Percentiles rank a stretch among this genome's conserved stretches.
These are phyloP conservation scores for Euclidia mi DNA, from an alignment of 2,888 invertebrate genomes.

Conservation along the genomic window DNA sequence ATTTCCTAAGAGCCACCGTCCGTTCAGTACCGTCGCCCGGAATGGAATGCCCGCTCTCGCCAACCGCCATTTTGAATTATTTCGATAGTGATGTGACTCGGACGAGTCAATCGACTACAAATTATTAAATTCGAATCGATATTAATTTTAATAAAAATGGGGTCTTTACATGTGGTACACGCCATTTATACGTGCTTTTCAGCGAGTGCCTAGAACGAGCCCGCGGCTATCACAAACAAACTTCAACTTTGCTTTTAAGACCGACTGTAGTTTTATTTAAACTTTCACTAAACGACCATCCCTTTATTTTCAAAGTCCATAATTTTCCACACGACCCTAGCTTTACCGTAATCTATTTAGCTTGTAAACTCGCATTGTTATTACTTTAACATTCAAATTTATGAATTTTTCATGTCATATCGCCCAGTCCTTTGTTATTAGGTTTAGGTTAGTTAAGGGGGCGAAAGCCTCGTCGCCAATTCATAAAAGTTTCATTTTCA, in stretches of 20 bases:
- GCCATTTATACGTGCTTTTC: constrained; percentile 48
- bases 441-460: constrained; percentile 55
- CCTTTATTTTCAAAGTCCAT: constrained; percentile 59
- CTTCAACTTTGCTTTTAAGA: constrained; percentile 72
- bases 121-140: no score
- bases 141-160: no score
- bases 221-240: constrained; percentile 60
- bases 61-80: no score
- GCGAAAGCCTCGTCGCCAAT: constrained; percentile 55
- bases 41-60: no score
- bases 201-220: constrained; percentile 39
- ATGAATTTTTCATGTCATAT: constrained; percentile 50
- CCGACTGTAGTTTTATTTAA: constrained; percentile 61
- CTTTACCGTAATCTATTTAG: constrained; percentile 44
- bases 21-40: no score
- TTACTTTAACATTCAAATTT: constrained; percentile 41
- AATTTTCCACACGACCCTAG: constrained; percentile 57
- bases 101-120: no score
- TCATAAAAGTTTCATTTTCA: constrained; percentile 66
- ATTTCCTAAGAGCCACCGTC: no score
- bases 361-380: constrained; percentile 33
- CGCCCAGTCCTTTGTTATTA: constrained; percentile 44
- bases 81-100: no score
- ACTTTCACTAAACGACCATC: constrained; percentile 62
- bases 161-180: no score